Base-by-base conservation (phyloP, 2,888 invertebrate genomes). In the Hydrotaea diabolus region DNA sequence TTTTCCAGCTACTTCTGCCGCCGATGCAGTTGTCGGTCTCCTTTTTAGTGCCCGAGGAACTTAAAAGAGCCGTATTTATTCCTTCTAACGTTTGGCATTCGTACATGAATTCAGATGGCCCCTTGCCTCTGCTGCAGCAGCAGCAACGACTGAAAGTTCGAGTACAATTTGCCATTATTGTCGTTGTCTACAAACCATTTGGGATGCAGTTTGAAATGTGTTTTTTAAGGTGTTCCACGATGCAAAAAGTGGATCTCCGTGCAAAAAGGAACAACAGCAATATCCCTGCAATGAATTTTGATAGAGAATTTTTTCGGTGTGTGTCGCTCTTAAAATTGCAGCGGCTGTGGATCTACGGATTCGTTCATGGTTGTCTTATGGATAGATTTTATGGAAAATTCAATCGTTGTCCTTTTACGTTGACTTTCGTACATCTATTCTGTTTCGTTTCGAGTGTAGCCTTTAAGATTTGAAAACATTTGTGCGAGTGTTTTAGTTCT, bases 111-210 rank as follows among this genome's bases (percentile, higher is more conserved):
- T 2, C 3, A 31, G 31, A 2, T 31, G 31, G 31, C 31, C 31
- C n/a, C 9, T 39, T 9, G 31, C 31, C 31, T 43, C 46, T 2
- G 46, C 53, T 77, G 59, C 57, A 53, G 59, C 69, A 78, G 57
- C 62, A 39, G 26, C 31, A 23, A 49, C 57, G 53, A 46, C 49
- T 26, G 21, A 62, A 19, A 21, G 80, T 55, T 80, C 69, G 46
- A 84, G 75, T 80, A 74, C 85, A 85, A 85, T 82, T 85, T 85
- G 78, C 82, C 85, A 82, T 85, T 85, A 85, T 85, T 85, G 85
- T 85, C 82, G 82, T 85, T 85, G 85, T 85, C 79, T 85, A 85
- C 85, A 85, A 59, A 76, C 76, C 85, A 82, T 85, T 82, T 85
- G 77, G 77, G 79, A 85, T 85, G 77, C 79, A 85, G 77, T 80